A percentile compares a stretch with the other conserved stretches of the same genome.
Evolutionary conservation across 2,797 vertebrate species (phyloP).

Genomic region (Kryptolebias ocellatus): DNA sequence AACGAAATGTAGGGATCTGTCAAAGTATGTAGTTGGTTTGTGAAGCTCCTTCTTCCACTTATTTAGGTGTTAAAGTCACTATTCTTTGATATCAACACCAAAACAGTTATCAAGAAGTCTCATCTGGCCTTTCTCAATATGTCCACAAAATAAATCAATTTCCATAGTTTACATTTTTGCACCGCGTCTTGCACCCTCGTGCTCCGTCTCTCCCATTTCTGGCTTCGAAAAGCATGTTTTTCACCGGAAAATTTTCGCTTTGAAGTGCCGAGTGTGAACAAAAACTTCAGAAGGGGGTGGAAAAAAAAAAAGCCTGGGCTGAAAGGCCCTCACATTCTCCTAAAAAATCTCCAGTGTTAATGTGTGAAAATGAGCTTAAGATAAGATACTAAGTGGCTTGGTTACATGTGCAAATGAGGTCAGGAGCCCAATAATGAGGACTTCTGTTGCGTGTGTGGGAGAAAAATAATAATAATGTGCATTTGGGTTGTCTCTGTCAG

Average conservation of each 20-base stretch:
- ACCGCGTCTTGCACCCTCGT: background rate
- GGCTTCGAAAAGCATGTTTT: too few species aligned
- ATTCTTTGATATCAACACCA: too few species aligned
- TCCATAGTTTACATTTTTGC: background rate
- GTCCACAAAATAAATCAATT: constrained; percentile 1
- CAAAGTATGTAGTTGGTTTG: background rate
- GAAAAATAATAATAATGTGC: background rate
- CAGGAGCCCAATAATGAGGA: background rate
- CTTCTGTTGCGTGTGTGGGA: background rate
- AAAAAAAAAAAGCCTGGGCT: background rate
- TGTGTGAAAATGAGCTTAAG: background rate
- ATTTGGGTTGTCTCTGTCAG: background rate
- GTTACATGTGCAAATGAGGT: background rate
- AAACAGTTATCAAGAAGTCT: background rate
- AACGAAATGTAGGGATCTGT: background rate
- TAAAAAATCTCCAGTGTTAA: background rate
- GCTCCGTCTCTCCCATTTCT: background rate
- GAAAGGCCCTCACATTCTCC: background rate
- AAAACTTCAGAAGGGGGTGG: background rate
- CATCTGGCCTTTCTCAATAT: background rate
- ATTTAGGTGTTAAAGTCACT: too few species aligned
- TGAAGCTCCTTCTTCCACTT: too few species aligned
- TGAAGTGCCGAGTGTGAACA: background rate
- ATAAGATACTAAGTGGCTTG: background rate
- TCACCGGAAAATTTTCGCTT: background rate